phyloP scores from a whole-genome alignment of 1,140 invertebrate species.

The Conus betulinus region DNA sequence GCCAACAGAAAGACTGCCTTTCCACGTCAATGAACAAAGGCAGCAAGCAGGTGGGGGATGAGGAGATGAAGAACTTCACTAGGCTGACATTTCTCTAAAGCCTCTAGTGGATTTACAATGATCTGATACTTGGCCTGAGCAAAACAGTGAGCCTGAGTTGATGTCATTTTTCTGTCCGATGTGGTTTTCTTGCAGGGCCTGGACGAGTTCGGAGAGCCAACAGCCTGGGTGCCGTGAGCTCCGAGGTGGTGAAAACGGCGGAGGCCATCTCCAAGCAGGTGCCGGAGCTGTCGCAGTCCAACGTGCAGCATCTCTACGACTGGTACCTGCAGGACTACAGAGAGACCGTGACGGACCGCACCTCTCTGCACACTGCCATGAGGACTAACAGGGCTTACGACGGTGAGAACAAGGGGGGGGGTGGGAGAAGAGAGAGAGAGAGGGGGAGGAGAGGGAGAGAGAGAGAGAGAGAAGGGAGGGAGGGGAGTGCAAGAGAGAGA shows the following conservation, averaged over 20 bases:
- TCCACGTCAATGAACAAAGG: too few species aligned
- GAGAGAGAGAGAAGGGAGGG: too few species aligned
- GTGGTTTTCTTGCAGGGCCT: conserved; percentile 38
- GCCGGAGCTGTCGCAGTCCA: conserved; percentile 49
- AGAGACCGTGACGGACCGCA: conserved; percentile 55
- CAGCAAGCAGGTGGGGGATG: too few species aligned
- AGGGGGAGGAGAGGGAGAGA: neutral
- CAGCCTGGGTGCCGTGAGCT: conserved; percentile 53
- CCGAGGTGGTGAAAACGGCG: conserved; percentile 58
- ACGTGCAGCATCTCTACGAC: conserved; percentile 59
- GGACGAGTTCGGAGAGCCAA: conserved; percentile 51
- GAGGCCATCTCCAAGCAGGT: conserved; percentile 49
- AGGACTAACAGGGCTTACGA: conserved; percentile 60
- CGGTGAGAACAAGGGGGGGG: conserved; percentile 14
- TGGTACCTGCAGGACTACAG: conserved; percentile 57
- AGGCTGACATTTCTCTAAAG: too few species aligned
- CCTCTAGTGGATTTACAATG: too few species aligned
- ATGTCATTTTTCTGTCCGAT: neutral
- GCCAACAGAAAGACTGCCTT: too few species aligned
- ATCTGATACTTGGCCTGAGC: too few species aligned
- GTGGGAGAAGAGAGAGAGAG: neutral
- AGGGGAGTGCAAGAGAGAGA: too few species aligned
- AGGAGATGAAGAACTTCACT: too few species aligned
- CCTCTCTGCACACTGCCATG: conserved; percentile 51
- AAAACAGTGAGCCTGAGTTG: too few species aligned